These are phyloP conservation scores for Drepanosiphum platanoidis DNA, from an alignment of 2,888 invertebrate species.

Conservation along the genomic window DNA sequence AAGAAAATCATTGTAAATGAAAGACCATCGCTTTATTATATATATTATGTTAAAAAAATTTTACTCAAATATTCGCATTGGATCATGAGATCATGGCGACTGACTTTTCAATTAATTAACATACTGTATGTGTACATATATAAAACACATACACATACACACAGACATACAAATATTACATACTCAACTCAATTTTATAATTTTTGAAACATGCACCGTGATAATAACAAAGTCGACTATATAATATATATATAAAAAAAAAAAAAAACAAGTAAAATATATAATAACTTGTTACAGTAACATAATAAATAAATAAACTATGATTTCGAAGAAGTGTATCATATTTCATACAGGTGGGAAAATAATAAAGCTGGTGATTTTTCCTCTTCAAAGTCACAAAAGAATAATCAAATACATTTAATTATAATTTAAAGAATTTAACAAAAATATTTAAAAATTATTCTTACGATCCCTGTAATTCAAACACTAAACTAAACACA, in stretches of 20 bases:
- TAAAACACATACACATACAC: not conserved
- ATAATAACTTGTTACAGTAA: constrained; percentile 42
- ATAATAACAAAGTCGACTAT: constrained; percentile 46
- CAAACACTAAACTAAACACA: constrained; percentile 69
- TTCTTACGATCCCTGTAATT: constrained; percentile 64
- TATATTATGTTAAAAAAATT: not conserved
- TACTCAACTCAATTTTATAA: constrained; percentile 39
- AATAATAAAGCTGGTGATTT: constrained; percentile 6
- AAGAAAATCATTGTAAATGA: too few relatives aligned
- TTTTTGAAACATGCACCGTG: constrained; percentile 53
- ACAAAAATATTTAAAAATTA: constrained; percentile 61
- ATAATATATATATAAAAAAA: constrained; percentile 27
- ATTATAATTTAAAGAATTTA: constrained; percentile 57
- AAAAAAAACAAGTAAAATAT: constrained; percentile 38
- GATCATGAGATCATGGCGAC: too few relatives aligned
- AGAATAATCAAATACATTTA: constrained; percentile 60
- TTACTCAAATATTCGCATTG: too few relatives aligned
- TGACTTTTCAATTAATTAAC: too few relatives aligned
- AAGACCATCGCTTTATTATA: too few relatives aligned
- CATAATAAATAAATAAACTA: constrained; percentile 48
- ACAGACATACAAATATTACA: constrained; percentile 1
- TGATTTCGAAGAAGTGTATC: constrained; percentile 34
- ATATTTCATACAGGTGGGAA: constrained; percentile 38
- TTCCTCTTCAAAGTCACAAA: constrained; percentile 33
- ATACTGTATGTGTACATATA: constrained; percentile 5